phyloP scores from a whole-genome alignment of 2,113 vertebrate species.

The Forbesichthys agassizii region DNA sequence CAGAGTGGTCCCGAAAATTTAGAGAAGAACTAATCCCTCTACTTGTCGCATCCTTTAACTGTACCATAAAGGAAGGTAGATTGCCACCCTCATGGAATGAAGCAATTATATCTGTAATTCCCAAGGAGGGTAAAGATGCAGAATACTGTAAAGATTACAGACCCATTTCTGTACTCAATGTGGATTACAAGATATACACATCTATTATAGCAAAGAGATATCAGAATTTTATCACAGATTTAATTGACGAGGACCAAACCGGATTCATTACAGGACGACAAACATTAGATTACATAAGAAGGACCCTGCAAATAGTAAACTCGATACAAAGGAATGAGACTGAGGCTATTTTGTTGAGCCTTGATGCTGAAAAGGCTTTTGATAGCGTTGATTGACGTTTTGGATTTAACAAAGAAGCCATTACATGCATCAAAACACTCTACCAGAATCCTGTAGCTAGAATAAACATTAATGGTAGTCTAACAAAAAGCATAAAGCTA shows the following conservation, averaged over 20 bases:
- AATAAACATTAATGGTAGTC: conserved; percentile 9
- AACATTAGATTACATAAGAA: conserved; percentile 6
- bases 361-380: too few species aligned
- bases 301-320: conserved; percentile 2
- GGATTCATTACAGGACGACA: conserved; percentile 4
- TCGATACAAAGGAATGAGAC: not conserved
- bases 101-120: conserved; percentile 15
- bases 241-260: conserved; percentile 24
- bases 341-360: not conserved
- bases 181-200: conserved; percentile 18
- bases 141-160: conserved; percentile 1
- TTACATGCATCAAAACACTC: not conserved
- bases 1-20: conserved; percentile 20
- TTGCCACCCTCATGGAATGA: conserved; percentile 22
- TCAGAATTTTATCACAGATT: not conserved
- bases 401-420: not conserved
- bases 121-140: not conserved
- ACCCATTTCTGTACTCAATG: conserved; percentile 13
- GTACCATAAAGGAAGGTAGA: not conserved
- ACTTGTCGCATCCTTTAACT: conserved; percentile 3
- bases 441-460: conserved; percentile 5
- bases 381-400: conserved; percentile 3
- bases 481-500: not conserved
- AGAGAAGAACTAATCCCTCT: conserved; percentile 12
- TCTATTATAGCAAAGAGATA: conserved; percentile 17